Base-by-base conservation (phyloP, 1,140 invertebrate genomes). In the Drosophila micromelanica region DNA sequence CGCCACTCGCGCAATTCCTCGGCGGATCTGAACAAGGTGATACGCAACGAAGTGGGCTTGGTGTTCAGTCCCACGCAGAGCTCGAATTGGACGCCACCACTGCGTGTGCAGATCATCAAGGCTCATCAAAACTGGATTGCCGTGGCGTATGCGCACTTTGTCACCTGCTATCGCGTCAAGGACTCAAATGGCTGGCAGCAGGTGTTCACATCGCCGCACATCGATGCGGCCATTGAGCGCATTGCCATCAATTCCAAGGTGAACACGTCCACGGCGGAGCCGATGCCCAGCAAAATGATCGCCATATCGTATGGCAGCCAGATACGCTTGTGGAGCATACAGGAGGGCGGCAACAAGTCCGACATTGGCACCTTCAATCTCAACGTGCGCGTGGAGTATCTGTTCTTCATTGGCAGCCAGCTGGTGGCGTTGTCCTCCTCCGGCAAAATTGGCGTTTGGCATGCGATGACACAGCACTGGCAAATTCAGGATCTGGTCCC, bases 361-460 rank as follows among this genome's bases (percentile, higher is more conserved):
- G 96, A 97, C 90, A 95, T 97, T 76, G 98, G 98, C 93, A 97
- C 95, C 42, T 99, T 99, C 86, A 98, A 98, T 92, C 93, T 99
- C 5, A 96, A 97, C 78, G 98, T 98, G 1, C 94, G 96, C 1
- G 97, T 99, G 1, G 98, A 99, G 91, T 97, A 98, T 92, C 93
- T 99, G 45, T 98, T 99, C 91, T 99, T 99, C 91, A 99, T 99
- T 92, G 98, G 98, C 11, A 98, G 96, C 78, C 98, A 99, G 90
- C 92, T 99, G 37, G 98, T 99, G 11, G 98, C 98, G 2, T 93
- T 99, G 13, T 98, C 98, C 40, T 92, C 96, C 2, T 96, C 96
- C 17, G 98, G 98, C n/a, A 99, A 99, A 93, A 98, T 99, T 67
- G 98, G 98, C 6, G 98, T 99, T 13, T 99, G 98, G 98, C 98